Evolutionary conservation across 1,140 invertebrate genomes (phyloP).

Genomic region (Ruditapes philippinarum): DNA sequence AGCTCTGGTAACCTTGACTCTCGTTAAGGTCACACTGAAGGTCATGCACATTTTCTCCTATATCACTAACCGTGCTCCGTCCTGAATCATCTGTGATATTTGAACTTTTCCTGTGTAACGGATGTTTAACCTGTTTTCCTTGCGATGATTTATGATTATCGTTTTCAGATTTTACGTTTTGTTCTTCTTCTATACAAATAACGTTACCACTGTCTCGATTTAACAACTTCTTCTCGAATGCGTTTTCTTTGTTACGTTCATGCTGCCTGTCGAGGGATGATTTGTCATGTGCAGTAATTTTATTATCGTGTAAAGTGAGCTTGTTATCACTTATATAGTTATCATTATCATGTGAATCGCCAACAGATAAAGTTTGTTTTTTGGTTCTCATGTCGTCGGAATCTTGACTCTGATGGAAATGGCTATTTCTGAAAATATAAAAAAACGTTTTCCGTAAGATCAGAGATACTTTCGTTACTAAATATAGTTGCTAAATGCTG

Average conservation of each 20-base stretch:
- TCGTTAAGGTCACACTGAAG: slow-evolving; percentile 46
- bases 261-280: background rate
- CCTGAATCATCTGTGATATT: slow-evolving; percentile 83
- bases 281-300: slow-evolving; percentile 11
- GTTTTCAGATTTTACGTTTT: background rate
- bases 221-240: slow-evolving; percentile 42
- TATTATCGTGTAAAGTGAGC: slow-evolving; percentile 12
- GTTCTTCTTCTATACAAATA: slow-evolving; percentile 55
- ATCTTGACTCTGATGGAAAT: slow-evolving; percentile 60
- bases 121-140: slow-evolving; percentile 66
- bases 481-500: too few relatives aligned
- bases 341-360: slow-evolving; percentile 25
- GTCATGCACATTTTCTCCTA: slow-evolving; percentile 67
- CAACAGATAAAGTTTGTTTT: slow-evolving; percentile 13
- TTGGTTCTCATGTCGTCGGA: slow-evolving; percentile 61
- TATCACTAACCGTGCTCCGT: slow-evolving; percentile 78
- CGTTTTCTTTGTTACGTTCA: slow-evolving; percentile 53
- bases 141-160: slow-evolving; percentile 21
- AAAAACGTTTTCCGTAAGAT: too few relatives aligned
- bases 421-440: slow-evolving; percentile 66
- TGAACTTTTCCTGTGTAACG: slow-evolving; percentile 79
- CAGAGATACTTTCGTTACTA: too few relatives aligned
- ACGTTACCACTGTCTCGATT: slow-evolving; percentile 60
- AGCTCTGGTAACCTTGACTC: background rate
- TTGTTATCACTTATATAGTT: slow-evolving; percentile 42